These are phyloP conservation scores for Urophycis tenuis DNA, from an alignment of 2,797 vertebrate species.

Conservation along the genomic window DNA sequence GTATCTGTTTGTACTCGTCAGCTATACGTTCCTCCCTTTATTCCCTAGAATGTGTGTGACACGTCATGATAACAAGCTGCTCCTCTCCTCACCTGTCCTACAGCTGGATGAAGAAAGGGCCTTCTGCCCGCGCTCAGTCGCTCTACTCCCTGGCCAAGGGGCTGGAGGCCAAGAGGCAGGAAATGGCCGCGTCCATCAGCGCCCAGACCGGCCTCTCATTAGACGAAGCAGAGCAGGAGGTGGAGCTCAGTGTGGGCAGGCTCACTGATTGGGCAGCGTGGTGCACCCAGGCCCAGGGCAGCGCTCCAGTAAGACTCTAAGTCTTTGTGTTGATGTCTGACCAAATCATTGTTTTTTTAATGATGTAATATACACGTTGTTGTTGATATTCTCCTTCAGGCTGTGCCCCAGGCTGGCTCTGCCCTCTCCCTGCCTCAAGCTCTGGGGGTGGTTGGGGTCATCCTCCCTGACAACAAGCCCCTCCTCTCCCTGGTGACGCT, in stretches of 20 bases:
- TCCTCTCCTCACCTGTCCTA: background rate
- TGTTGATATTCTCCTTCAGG: slow-evolving; percentile 37
- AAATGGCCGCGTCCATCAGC: slow-evolving; percentile 57
- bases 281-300: slow-evolving; percentile 72
- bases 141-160: slow-evolving; percentile 70
- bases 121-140: slow-evolving; percentile 69
- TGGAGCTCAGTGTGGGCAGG: slow-evolving; percentile 70
- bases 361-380: background rate
- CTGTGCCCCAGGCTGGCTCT: slow-evolving; percentile 70
- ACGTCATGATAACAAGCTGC: too few species aligned
- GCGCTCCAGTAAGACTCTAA: slow-evolving; percentile 63
- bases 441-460: slow-evolving; percentile 76
- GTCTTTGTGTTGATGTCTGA: background rate
- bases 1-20: too few species aligned
- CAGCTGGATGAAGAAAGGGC: slow-evolving; percentile 76
- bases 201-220: slow-evolving; percentile 55
- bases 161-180: slow-evolving; percentile 65
- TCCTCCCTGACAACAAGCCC: slow-evolving; percentile 74
- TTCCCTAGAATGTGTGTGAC: too few species aligned
- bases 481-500: slow-evolving; percentile 79
- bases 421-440: slow-evolving; percentile 78
- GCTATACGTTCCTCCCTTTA: too few species aligned
- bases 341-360: background rate
- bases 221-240: slow-evolving; percentile 65
- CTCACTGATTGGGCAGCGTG: slow-evolving; percentile 77